These are phyloP conservation scores for Tachysurus fulvidraco DNA, from an alignment of 2,113 vertebrate species.

Conservation along the genomic window DNA sequence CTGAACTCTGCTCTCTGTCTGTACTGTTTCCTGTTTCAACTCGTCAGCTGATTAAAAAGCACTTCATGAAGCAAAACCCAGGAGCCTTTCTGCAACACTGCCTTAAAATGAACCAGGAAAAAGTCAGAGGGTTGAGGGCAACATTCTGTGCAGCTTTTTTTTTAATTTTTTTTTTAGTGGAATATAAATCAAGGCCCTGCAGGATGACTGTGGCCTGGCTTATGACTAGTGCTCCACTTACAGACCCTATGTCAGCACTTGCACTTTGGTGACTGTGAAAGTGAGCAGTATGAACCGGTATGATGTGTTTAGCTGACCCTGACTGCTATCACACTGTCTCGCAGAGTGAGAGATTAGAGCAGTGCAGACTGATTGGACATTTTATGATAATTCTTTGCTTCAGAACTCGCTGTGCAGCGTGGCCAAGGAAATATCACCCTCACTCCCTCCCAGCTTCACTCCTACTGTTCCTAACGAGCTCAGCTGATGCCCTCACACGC, in stretches of 20 bases:
- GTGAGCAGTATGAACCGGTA: slow-evolving; percentile 25
- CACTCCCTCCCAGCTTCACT: neutral
- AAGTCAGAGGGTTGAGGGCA: slow-evolving; percentile 6
- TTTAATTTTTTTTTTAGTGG: neutral
- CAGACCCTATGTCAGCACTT: slow-evolving; percentile 37
- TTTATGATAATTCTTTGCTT: slow-evolving; percentile 46
- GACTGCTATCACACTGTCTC: slow-evolving; percentile 28
- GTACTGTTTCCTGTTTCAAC: neutral
- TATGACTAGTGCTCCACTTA: slow-evolving; percentile 5
- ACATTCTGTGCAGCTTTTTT: neutral
- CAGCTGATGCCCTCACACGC: slow-evolving; percentile 13
- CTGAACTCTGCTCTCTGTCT: neutral
- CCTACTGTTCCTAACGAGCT: slow-evolving; percentile 26
- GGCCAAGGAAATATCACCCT: slow-evolving; percentile 33
- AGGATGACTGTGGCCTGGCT: slow-evolving; percentile 30
- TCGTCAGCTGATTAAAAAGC: neutral
- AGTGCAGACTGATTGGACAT: slow-evolving; percentile 27
- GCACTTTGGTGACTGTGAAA: slow-evolving; percentile 9
- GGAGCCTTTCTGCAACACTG: neutral
- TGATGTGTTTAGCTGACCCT: slow-evolving; percentile 37
- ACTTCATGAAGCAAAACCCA: neutral
- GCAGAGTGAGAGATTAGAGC: slow-evolving; percentile 29
- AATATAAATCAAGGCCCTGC: slow-evolving; percentile 29
- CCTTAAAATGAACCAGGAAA: neutral
- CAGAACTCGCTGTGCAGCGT: slow-evolving; percentile 28